Evolutionary conservation across 2,797 vertebrate genomes (phyloP).

Genomic region (Lates japonicus): DNA sequence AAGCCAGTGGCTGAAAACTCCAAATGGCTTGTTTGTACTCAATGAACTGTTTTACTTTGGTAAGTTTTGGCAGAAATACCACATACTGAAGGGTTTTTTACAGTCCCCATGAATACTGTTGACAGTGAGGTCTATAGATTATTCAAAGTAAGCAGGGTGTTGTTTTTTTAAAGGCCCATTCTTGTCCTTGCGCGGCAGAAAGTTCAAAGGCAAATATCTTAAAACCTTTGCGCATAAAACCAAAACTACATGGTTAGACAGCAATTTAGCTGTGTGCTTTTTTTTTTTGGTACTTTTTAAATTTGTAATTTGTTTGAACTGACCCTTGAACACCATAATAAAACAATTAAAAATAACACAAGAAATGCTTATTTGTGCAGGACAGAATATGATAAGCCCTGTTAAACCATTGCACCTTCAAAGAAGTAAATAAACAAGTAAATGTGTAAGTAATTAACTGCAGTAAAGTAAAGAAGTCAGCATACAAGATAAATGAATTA

Average conservation of each 20-base stretch:
- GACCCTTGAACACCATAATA: background rate
- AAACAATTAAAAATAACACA: conserved; percentile 9
- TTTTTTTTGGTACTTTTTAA: background rate
- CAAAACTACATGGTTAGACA: background rate
- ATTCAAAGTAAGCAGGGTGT: background rate
- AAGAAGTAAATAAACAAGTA: conserved; percentile 5
- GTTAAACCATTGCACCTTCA: conserved; percentile 12
- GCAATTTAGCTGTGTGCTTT: background rate
- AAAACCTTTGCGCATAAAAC: background rate
- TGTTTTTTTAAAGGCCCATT: background rate
- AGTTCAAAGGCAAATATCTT: background rate
- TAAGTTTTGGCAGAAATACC: background rate
- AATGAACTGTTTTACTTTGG: background rate
- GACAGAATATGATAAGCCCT: background rate
- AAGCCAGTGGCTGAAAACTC: background rate
- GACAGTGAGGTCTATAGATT: background rate
- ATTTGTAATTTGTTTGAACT: background rate
- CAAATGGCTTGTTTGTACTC: background rate
- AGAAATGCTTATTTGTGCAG: background rate
- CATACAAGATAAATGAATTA: background rate
- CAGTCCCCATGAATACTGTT: background rate
- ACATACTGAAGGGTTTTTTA: background rate
- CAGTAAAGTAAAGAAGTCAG: background rate
- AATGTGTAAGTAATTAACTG: conserved; percentile 12
- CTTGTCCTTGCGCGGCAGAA: background rate